Evolutionary conservation across 1,140 invertebrate genomes (phyloP).

Genomic region (Drosophila ohnishii): DNA sequence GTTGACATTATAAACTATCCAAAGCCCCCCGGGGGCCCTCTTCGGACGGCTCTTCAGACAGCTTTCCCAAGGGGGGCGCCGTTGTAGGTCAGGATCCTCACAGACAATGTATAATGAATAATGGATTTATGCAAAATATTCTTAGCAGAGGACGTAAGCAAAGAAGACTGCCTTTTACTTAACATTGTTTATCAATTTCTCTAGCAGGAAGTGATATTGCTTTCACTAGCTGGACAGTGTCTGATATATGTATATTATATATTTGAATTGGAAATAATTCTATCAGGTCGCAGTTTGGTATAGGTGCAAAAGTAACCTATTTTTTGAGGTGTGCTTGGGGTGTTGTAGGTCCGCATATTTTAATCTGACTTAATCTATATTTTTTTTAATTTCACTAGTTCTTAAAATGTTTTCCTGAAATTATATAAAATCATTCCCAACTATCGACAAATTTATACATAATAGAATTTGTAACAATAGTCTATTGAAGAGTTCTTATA

Average conservation of each 20-base stretch:
- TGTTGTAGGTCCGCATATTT: no score
- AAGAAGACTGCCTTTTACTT: neutral
- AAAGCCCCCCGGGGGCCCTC: slow-evolving; percentile 6
- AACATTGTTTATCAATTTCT: slow-evolving; percentile 8
- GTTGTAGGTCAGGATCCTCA: slow-evolving; percentile 34
- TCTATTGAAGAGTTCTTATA: no score
- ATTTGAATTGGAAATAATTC: neutral
- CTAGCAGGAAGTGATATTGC: neutral
- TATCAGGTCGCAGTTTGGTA: no score
- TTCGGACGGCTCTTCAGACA: slow-evolving; percentile 1
- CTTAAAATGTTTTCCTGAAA: no score
- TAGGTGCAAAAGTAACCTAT: no score
- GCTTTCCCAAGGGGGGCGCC: neutral
- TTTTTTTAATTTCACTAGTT: no score
- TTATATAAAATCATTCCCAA: no score
- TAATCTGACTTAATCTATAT: no score
- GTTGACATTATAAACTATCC: slow-evolving; percentile 25
- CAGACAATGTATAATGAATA: slow-evolving; percentile 1
- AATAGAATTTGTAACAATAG: no score
- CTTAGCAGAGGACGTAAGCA: neutral
- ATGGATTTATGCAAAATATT: slow-evolving; percentile 7
- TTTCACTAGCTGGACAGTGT: neutral
- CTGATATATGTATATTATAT: neutral
- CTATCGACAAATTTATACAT: no score
- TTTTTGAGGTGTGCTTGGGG: no score